These are phyloP conservation scores for Drosophila pectinifera DNA, from an alignment of 1,140 invertebrate genomes.

Conservation along the genomic window DNA sequence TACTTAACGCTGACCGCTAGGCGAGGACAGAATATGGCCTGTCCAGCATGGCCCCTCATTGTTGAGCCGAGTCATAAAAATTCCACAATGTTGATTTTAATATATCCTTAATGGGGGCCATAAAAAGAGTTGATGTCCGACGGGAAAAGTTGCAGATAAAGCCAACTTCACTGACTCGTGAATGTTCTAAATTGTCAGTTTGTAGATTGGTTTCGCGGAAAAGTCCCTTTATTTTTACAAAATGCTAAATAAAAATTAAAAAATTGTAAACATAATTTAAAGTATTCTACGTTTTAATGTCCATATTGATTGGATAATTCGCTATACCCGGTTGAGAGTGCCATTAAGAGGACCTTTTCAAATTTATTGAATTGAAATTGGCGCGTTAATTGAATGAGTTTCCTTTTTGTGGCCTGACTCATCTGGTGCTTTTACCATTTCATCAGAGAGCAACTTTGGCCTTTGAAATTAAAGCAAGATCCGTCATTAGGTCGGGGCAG, in stretches of 20 bases:
- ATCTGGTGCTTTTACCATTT: slow-evolving; percentile 1
- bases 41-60: slow-evolving; percentile 21
- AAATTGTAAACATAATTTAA: background rate
- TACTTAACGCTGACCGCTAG: slow-evolving; percentile 41
- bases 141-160: slow-evolving; percentile 15
- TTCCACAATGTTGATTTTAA: slow-evolving; percentile 72
- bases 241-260: too few relatives aligned
- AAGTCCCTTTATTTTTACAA: background rate
- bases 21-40: slow-evolving; percentile 13
- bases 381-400: slow-evolving; percentile 38
- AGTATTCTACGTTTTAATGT: background rate
- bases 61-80: slow-evolving; percentile 61
- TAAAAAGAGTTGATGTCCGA: slow-evolving; percentile 56
- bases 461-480: slow-evolving; percentile 19
- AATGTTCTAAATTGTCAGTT: slow-evolving; percentile 7
- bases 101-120: slow-evolving; percentile 64
- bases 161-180: slow-evolving; percentile 4
- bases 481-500: slow-evolving; percentile 18
- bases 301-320: background rate
- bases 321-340: background rate
- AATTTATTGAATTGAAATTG: slow-evolving; percentile 40
- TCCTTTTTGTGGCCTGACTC: slow-evolving; percentile 15
- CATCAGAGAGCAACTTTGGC: background rate
- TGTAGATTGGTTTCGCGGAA: background rate
- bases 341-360: slow-evolving; percentile 1